phyloP scores from a whole-genome alignment of 2,797 vertebrate genomes.

The Lepilemur septentrionalis region DNA sequence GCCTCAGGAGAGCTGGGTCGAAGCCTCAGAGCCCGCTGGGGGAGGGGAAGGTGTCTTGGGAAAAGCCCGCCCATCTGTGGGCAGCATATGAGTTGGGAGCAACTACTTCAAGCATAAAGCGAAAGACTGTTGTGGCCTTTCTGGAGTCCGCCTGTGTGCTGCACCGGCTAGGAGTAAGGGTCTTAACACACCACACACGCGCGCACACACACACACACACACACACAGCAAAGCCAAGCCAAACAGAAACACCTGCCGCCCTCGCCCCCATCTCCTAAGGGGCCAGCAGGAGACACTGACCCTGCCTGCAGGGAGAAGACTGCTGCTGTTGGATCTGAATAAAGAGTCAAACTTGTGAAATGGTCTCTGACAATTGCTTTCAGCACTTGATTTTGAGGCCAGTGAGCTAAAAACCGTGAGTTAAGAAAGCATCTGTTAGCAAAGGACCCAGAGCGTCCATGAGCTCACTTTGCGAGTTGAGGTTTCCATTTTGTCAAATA shows the following conservation, averaged over 20 bases:
- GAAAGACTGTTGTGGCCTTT: not conserved
- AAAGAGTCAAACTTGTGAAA: not conserved
- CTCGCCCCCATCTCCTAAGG: not conserved
- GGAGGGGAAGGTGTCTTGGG: fast-evolving
- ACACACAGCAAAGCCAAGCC: not conserved
- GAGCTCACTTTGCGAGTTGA: not conserved
- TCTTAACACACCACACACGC: not conserved
- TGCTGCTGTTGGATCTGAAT: not conserved
- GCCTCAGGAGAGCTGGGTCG: not conserved
- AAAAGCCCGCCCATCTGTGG: not conserved
- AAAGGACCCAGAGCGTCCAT: not conserved
- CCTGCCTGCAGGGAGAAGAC: no score
- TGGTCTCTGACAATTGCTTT: not conserved
- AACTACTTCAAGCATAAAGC: not conserved
- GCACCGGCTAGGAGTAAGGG: not conserved
- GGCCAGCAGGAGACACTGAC: fast-evolving
- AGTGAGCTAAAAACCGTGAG: not conserved
- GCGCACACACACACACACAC: no score
- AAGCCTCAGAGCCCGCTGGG: not conserved
- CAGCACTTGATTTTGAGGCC: not conserved
- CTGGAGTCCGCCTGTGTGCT: not conserved
- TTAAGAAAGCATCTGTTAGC: not conserved
- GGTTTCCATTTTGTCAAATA: not conserved
- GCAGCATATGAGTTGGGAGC: fast-evolving
- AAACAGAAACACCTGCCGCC: fast-evolving